Evolutionary conservation across 2,888 invertebrate genomes (phyloP), one percentile per base, ranked within the genome.

Genomic region (Netelia melanura): DNA sequence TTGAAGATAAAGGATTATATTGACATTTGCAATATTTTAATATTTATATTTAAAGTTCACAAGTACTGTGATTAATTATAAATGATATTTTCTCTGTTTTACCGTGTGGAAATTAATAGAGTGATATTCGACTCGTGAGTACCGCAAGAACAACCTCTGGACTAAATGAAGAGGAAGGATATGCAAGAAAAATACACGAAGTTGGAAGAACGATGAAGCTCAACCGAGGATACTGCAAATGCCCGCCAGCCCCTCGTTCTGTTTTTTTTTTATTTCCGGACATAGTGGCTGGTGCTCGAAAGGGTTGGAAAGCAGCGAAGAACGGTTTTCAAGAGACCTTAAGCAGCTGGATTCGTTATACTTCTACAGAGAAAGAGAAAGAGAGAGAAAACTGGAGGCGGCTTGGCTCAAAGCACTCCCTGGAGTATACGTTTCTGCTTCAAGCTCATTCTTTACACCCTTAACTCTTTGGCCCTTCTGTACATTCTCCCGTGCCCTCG

Each of bases 281-380:
- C 58, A 70, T 61, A 70, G 62, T 62, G 21, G 38, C 52, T 62
- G 65, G 30, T 65, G 17, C 65, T 67, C 72, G 65, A 67, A 81
- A 58, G 74, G 81, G 38, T 81, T 74, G 58, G 71, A 56, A 71
- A 58, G 56, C 71, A 30, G 71, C 56, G n/a, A 67, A 81, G 81
- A 67, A 74, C 74, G 74, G 74, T 81, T 81, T 81, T 81, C 74
- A 81, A 75, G 67, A 81, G 81, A 81, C 65, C 72, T 74, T 68
- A 74, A 81, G 67, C 74, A 68, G 65, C 72, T 72, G 58, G 67
- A 74, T 81, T 81, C 81, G 81, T 81, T 81, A 81, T 48, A 23
- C 38, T 48, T 56, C 56, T 44, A 58, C 11, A 30, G 38, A 48
- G 44, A 65, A 10, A 52, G 58, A 30, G 67, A 54, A 52, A 25